Conservation (phyloP, 2,113 vertebrate species). For the Laterallus jamaicensis region DNA sequence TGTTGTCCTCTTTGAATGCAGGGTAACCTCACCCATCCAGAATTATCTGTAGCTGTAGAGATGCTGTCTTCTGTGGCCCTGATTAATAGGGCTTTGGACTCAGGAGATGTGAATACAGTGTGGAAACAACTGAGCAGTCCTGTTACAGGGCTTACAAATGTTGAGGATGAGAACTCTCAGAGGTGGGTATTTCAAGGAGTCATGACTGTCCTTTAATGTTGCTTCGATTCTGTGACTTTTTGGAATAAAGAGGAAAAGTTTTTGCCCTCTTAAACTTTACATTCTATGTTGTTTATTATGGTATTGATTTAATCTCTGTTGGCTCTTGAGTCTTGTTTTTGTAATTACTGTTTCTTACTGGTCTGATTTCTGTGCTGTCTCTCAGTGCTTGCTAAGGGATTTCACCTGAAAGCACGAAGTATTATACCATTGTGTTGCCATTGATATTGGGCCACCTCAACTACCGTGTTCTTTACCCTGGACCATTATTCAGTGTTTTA, state of each 20-base stretch:
- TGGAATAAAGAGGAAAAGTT: background rate
- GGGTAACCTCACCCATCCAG: slow-evolving; percentile 89
- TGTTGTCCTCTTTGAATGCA: slow-evolving; percentile 36
- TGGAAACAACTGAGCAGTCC: slow-evolving; percentile 91
- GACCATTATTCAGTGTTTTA: background rate
- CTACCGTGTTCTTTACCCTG: background rate
- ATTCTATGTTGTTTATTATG: background rate
- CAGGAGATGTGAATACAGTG: slow-evolving; percentile 83
- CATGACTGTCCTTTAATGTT: background rate
- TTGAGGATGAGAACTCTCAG: slow-evolving; percentile 93
- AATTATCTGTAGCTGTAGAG: slow-evolving; percentile 93
- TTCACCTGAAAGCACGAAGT: background rate
- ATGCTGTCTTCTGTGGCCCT: slow-evolving; percentile 97
- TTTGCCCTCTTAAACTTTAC: background rate
- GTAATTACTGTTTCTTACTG: background rate
- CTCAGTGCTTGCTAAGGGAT: background rate
- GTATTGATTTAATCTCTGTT: background rate
- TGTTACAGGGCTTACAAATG: slow-evolving; percentile 91
- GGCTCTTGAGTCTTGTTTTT: background rate
- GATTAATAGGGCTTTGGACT: slow-evolving; percentile 91
- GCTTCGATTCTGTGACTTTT: background rate
- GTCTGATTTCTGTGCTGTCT: background rate
- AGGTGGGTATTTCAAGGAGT: slow-evolving; percentile 75
- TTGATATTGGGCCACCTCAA: accelerated
- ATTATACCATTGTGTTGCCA: background rate